Percentiles rank a stretch among this genome's conserved stretches.
These are phyloP conservation scores for Hermatobates lingyangjiaoensis DNA, from an alignment of 1,140 invertebrate genomes.

Conservation along the genomic window DNA sequence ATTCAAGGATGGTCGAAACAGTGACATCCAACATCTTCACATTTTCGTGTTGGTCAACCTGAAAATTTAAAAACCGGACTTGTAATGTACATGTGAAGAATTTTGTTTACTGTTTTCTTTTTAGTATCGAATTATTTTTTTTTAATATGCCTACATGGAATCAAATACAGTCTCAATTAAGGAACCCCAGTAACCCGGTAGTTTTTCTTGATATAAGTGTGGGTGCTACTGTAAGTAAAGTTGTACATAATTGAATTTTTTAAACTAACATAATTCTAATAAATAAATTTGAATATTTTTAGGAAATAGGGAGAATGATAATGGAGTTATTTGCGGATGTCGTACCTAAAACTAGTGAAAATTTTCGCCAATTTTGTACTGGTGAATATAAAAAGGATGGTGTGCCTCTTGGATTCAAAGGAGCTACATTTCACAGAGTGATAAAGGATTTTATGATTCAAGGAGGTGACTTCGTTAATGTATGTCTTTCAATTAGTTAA, in stretches of 20 bases:
- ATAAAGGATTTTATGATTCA: constrained; percentile 99
- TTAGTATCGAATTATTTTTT: no score
- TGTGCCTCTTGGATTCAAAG: constrained; percentile 92
- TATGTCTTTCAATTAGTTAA: constrained; percentile 29
- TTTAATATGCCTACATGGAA: constrained; percentile 86
- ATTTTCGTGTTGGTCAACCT: no score
- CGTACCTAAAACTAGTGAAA: constrained; percentile 94
- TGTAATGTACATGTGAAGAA: no score
- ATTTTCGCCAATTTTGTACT: constrained; percentile 96
- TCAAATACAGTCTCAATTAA: constrained; percentile 78
- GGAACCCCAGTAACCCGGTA: constrained; percentile 84
- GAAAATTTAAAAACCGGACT: no score
- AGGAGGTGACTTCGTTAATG: constrained; percentile 96
- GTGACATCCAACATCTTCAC: no score
- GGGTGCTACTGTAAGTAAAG: constrained; percentile 30
- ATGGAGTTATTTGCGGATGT: constrained; percentile 94
- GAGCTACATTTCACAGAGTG: constrained; percentile 89
- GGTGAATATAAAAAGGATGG: constrained; percentile 82
- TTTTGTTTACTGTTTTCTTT: no score
- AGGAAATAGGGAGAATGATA: constrained; percentile 80
- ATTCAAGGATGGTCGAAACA: no score
- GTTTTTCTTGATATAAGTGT: constrained; percentile 63
- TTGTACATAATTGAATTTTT: neutral
- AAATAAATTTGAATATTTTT: constrained; percentile 10
- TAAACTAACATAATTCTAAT: neutral